phyloP scores from a whole-genome alignment of 1,140 invertebrate species.

The Calliphora vicina region DNA sequence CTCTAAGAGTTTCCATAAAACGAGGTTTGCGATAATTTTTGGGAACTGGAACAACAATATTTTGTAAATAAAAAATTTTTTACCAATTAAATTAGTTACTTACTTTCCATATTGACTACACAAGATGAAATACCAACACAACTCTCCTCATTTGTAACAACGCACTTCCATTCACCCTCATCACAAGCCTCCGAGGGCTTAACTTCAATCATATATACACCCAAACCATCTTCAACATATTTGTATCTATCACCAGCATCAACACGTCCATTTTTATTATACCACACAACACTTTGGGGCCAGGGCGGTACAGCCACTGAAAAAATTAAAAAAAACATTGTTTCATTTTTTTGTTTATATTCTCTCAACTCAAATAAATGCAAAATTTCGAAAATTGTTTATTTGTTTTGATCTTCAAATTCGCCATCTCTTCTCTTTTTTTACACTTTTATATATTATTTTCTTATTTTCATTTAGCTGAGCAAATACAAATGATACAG shows the following conservation, averaged over 20 bases:
- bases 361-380: not conserved
- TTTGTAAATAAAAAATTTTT: not conserved
- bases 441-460: too few species aligned
- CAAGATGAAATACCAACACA: constrained; percentile 76
- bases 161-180: constrained; percentile 89
- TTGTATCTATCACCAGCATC: constrained; percentile 73
- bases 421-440: constrained; percentile 11
- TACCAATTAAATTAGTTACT: constrained; percentile 27
- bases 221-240: constrained; percentile 79
- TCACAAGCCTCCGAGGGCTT: constrained; percentile 77
- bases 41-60: constrained; percentile 66
- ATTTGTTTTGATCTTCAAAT: constrained; percentile 56
- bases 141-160: constrained; percentile 77
- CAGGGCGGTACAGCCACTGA: constrained; percentile 81
- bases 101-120: constrained; percentile 74
- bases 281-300: constrained; percentile 82
- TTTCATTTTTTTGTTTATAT: too few species aligned
- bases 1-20: constrained; percentile 88
- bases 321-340: constrained; percentile 44
- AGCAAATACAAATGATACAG: constrained; percentile 41
- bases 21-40: constrained; percentile 88
- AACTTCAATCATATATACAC: constrained; percentile 79
- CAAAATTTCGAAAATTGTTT: constrained; percentile 41
- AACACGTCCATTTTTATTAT: constrained; percentile 81
- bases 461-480: not conserved